Evolutionary conservation across 2,113 vertebrate genomes (phyloP).

Genomic region (Cochlearius cochlearius): DNA sequence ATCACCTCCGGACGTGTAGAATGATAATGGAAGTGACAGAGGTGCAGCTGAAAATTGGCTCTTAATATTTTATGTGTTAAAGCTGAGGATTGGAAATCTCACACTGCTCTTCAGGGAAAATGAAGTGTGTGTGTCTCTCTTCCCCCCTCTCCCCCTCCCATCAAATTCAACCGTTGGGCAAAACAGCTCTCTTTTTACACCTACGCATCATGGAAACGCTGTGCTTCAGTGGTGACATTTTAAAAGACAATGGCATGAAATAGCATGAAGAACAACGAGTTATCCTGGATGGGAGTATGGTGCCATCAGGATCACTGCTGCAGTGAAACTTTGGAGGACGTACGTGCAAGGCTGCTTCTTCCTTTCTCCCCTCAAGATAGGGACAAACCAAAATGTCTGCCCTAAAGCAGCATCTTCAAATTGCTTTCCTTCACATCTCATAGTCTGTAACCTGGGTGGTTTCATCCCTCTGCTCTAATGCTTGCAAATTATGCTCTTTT

Average conservation of each 20-base stretch:
- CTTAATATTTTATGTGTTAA: constrained; percentile 94
- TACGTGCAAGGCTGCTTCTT: not conserved
- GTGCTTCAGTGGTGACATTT: not conserved
- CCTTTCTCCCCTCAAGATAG: not conserved
- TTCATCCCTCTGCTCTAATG: constrained; percentile 2
- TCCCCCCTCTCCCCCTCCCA: not conserved
- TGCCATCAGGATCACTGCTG: not conserved
- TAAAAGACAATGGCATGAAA: constrained; percentile 14
- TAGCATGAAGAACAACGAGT: not conserved
- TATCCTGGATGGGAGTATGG: not conserved
- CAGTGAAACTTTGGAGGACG: not conserved
- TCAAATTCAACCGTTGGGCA: constrained; percentile 27
- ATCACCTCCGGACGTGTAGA: constrained; percentile 85
- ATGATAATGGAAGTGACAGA: constrained; percentile 88
- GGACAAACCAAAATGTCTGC: not conserved
- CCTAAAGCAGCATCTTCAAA: not conserved
- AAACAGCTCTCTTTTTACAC: constrained; percentile 22
- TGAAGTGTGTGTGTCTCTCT: constrained; percentile 52
- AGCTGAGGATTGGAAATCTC: constrained; percentile 78
- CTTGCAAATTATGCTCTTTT: constrained; percentile 49
- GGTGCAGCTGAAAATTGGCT: constrained; percentile 90
- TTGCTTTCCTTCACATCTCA: not conserved
- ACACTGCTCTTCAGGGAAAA: constrained; percentile 81
- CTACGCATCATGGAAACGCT: constrained; percentile 1
- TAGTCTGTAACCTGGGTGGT: not conserved